A percentile compares a stretch with the other conserved stretches of the same genome.
Evolutionary conservation across 2,113 vertebrate species (phyloP).

Genomic region (Rhynchomys soricoides): DNA sequence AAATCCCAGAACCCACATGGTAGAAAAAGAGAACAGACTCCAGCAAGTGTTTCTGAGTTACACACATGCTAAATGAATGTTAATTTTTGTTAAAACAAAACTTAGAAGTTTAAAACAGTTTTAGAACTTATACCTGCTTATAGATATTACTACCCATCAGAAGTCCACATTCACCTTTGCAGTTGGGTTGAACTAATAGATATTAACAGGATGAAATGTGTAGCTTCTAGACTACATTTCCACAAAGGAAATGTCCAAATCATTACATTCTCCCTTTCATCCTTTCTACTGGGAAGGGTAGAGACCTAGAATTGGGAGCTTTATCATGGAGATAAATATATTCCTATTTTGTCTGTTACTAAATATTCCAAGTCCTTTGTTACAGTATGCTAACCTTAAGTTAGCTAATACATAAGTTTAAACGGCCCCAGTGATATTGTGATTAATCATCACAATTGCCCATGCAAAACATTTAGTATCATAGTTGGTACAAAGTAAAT

Average conservation of each 20-base stretch:
- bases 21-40: not conserved
- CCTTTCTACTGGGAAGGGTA: not conserved
- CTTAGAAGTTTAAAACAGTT: not conserved
- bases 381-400: not conserved
- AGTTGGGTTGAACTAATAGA: not conserved
- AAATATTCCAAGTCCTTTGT: not conserved
- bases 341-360: slow-evolving; percentile 17
- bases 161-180: slow-evolving; percentile 1
- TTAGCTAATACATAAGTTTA: slow-evolving; percentile 39
- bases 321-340: not conserved
- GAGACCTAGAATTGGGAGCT: not conserved
- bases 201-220: not conserved
- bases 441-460: slow-evolving; percentile 22
- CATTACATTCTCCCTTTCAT: not conserved
- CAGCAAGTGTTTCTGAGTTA: not conserved
- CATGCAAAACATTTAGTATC: not conserved
- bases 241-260: not conserved
- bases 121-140: not conserved
- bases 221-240: not conserved
- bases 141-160: not conserved
- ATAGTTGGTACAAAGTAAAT: not conserved
- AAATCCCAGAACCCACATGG: not conserved
- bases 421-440: not conserved
- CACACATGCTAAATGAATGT: not conserved
- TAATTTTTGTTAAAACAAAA: not conserved